These are phyloP conservation scores for Hystrix brachyura DNA, from an alignment of 2,113 vertebrate species.

Conservation along the genomic window DNA sequence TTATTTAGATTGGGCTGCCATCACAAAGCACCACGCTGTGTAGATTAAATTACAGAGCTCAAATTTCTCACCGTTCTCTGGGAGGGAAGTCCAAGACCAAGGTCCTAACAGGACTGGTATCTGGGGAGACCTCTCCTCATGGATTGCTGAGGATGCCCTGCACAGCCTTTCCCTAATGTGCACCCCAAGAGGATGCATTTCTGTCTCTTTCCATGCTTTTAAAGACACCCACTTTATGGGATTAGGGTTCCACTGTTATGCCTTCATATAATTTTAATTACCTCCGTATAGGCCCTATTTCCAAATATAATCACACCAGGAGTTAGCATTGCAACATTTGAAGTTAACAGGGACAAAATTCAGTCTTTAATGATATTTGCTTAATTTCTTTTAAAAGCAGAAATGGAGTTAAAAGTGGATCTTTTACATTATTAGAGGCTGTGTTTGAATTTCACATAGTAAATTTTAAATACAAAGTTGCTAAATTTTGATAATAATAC, in stretches of 20 bases:
- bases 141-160: not conserved
- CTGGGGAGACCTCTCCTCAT: not conserved
- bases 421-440: not conserved
- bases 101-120: not conserved
- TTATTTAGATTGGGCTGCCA: not conserved
- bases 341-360: not conserved
- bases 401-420: not conserved
- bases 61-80: not conserved
- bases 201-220: not conserved
- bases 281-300: not conserved
- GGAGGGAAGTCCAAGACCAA: not conserved
- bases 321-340: not conserved
- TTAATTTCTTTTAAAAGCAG: not conserved
- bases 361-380: not conserved
- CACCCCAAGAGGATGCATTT: not conserved
- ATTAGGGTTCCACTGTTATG: not conserved
- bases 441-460: not conserved
- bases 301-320: not conserved
- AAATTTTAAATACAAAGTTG: not conserved
- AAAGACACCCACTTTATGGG: not conserved
- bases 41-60: not conserved
- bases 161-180: accelerated
- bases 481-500: not conserved
- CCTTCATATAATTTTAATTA: not conserved
- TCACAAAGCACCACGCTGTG: not conserved